Percentiles rank a stretch among this genome's conserved stretches.
These are phyloP conservation scores for Nemurella pictetii DNA, from an alignment of 2,888 invertebrate genomes.

Conservation along the genomic window DNA sequence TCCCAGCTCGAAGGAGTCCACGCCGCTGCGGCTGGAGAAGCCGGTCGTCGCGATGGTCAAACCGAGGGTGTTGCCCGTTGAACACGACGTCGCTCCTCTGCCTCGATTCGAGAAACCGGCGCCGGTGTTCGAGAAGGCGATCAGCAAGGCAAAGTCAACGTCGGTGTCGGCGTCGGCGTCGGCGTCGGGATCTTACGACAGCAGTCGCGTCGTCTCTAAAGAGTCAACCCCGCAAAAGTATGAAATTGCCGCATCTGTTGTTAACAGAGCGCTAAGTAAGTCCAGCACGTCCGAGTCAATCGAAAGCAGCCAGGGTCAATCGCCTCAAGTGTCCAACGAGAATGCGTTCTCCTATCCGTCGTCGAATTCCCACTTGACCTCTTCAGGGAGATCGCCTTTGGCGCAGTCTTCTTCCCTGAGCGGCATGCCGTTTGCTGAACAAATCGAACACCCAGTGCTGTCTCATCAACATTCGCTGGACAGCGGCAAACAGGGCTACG, in stretches of 20 bases:
- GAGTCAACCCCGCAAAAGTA: constrained; percentile 9
- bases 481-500: constrained; percentile 44
- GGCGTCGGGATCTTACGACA: neutral
- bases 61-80: neutral
- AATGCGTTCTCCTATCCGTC: neutral
- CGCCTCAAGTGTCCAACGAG: neutral
- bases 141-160: neutral
- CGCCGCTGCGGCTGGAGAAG: neutral
- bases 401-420: neutral
- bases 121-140: neutral
- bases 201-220: neutral
- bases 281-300: neutral
- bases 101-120: neutral
- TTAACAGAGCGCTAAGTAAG: neutral
- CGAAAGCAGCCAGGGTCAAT: neutral
- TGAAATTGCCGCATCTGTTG: neutral
- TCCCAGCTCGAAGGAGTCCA: constrained; percentile 14
- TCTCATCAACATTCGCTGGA: constrained; percentile 36
- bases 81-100: neutral
- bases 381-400: neutral
- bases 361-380: no score
- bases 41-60: neutral
- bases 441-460: neutral
- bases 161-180: no score
- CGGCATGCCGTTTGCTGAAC: neutral